Evolutionary conservation across 1,140 invertebrate species (phyloP).

Genomic region (Babylonia areolata): DNA sequence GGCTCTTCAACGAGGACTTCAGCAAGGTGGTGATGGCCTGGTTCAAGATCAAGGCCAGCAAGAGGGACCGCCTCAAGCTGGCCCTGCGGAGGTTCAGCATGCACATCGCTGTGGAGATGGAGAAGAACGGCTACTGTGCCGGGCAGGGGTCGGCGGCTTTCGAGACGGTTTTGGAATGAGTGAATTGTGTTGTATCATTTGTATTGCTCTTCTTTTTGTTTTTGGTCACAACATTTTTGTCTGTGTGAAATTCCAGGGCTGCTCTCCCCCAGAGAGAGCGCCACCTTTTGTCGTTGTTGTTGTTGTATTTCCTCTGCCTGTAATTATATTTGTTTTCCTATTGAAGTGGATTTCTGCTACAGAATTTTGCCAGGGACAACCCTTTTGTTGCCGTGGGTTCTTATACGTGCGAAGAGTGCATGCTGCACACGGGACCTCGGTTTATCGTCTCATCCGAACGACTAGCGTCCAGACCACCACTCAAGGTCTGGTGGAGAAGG

Average conservation of each 20-base stretch:
- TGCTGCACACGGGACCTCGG: no score
- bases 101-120: conserved; percentile 46
- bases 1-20: conserved; percentile 63
- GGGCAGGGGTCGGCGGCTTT: background rate
- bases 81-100: conserved; percentile 50
- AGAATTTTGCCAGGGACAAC: no score
- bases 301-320: background rate
- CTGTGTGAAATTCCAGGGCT: no score
- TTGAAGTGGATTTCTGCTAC: no score
- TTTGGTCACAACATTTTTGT: background rate
- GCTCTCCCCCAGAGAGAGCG: background rate
- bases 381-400: no score
- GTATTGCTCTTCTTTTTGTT: no score
- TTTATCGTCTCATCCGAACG: no score
- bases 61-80: conserved; percentile 52
- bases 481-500: no score
- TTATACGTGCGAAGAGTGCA: no score
- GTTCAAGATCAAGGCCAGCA: conserved; percentile 53
- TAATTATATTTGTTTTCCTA: no score
- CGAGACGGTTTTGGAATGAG: conserved; percentile 29
- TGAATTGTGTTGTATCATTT: no score
- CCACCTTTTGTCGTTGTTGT: background rate
- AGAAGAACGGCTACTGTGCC: conserved; percentile 20
- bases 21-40: conserved; percentile 56
- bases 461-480: no score